phyloP scores from a whole-genome alignment of 2,797 vertebrate species.

The Sphaeramia orbicularis region DNA sequence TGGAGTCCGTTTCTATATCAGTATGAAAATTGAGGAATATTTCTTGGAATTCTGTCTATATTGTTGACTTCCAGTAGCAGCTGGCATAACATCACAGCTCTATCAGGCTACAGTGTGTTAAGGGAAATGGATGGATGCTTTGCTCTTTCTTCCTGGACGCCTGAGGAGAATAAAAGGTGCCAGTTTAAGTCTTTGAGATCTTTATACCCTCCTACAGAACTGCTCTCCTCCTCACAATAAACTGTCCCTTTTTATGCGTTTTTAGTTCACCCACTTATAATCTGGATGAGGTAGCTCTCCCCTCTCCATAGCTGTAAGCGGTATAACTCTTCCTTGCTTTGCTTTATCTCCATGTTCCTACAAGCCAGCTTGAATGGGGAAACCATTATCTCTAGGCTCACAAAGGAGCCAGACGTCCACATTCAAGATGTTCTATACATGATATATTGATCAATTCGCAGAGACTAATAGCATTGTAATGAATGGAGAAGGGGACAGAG shows the following conservation, averaged over 20 bases:
- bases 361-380: constrained; percentile 95
- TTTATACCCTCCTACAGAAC: constrained; percentile 68
- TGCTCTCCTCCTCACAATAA: constrained; percentile 72
- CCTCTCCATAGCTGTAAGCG: constrained; percentile 83
- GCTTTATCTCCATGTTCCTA: constrained; percentile 97
- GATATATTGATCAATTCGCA: constrained; percentile 96
- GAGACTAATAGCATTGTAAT: constrained; percentile 92
- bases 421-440: constrained; percentile 95
- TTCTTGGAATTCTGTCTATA: constrained; percentile 1
- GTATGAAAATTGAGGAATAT: not conserved
- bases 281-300: constrained; percentile 87
- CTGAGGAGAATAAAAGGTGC: constrained; percentile 74
- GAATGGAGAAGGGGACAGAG: constrained; percentile 88
- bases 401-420: constrained; percentile 94
- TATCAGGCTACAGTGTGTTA: constrained; percentile 37
- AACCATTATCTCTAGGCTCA: constrained; percentile 93
- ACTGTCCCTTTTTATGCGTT: constrained; percentile 76
- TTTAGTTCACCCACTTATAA: constrained; percentile 88
- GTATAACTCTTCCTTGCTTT: constrained; percentile 90
- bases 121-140: constrained; percentile 61
- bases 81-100: constrained; percentile 57
- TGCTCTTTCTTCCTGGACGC: constrained; percentile 62
- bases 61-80: constrained; percentile 2
- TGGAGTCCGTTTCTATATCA: too few species aligned
- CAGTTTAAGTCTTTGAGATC: constrained; percentile 72